Evolutionary conservation across 2,113 vertebrate species (phyloP).

Genomic region (Esox niger): DNA sequence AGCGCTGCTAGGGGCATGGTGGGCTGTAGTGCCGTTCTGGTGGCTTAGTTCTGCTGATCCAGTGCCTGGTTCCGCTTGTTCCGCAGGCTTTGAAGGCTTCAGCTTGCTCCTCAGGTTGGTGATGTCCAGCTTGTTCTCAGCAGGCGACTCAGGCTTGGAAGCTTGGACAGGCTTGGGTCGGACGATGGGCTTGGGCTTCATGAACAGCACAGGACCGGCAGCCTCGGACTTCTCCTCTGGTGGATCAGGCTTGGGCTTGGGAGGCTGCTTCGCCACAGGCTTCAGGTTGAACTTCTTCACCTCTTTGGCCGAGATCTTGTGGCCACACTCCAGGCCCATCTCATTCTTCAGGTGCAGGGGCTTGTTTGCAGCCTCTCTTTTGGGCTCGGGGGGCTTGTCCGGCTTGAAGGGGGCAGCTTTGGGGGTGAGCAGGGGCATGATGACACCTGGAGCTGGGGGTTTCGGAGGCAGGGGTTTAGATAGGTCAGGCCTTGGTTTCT

Average conservation of each 20-base stretch:
- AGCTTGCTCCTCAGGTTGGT: constrained; percentile 91
- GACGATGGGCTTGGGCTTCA: constrained; percentile 86
- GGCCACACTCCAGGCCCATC: constrained; percentile 95
- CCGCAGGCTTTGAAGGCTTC: constrained; percentile 83
- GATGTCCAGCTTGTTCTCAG: constrained; percentile 87
- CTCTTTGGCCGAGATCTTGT: constrained; percentile 91
- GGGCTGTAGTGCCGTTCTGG: constrained; percentile 31
- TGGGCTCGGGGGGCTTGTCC: constrained; percentile 77
- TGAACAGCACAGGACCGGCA: constrained; percentile 69
- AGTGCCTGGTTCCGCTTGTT: constrained; percentile 70
- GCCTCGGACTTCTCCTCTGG: constrained; percentile 82
- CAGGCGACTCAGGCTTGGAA: constrained; percentile 75
- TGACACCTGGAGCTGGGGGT: constrained; percentile 77
- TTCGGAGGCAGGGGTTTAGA: constrained; percentile 83
- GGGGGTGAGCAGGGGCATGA: constrained; percentile 79
- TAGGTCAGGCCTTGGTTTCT: constrained; percentile 74
- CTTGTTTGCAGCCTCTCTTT: constrained; percentile 90
- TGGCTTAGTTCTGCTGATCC: constrained; percentile 38
- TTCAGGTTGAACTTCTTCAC: constrained; percentile 94
- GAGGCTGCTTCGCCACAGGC: constrained; percentile 85
- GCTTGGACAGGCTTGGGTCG: constrained; percentile 84
- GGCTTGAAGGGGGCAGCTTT: constrained; percentile 77
- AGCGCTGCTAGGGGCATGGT: constrained; percentile 23
- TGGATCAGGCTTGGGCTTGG: constrained; percentile 80
- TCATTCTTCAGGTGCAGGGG: constrained; percentile 86